A percentile compares a stretch with the other conserved stretches of the same genome.
Evolutionary conservation across 2,797 vertebrate species (phyloP).

Genomic region (Alcedo quadribrachys): DNA sequence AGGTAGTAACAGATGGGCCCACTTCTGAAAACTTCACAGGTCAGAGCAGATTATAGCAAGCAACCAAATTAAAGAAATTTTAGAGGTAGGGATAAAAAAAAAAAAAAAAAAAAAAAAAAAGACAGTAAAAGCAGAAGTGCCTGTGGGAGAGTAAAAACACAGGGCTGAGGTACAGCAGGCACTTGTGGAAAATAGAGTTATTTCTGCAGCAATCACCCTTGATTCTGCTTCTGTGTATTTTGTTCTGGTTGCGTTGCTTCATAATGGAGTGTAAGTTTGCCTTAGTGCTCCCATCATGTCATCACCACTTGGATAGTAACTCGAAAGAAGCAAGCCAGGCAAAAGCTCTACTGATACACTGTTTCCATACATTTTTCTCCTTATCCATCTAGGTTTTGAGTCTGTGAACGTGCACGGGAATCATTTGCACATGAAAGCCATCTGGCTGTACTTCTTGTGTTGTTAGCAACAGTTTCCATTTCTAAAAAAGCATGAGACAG

Average conservation of each 20-base stretch:
- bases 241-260: background rate
- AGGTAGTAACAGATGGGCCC: background rate
- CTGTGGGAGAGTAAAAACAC: background rate
- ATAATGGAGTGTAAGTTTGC: fast-evolving
- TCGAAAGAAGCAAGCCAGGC: background rate
- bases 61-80: background rate
- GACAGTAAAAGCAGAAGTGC: background rate
- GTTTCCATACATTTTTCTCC: background rate
- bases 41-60: background rate
- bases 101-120: background rate
- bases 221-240: background rate
- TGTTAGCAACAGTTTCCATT: background rate
- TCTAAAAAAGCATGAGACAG: background rate
- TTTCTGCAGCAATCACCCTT: background rate
- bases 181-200: background rate
- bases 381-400: background rate
- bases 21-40: background rate
- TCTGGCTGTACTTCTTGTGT: background rate
- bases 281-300: background rate
- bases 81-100: too few relatives aligned
- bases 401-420: background rate
- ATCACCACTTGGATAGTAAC: background rate
- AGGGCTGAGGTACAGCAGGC: background rate
- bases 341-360: background rate
- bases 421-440: background rate